Conservation (phyloP, 2,888 invertebrate species). For the Cacoxenus indagator region DNA sequence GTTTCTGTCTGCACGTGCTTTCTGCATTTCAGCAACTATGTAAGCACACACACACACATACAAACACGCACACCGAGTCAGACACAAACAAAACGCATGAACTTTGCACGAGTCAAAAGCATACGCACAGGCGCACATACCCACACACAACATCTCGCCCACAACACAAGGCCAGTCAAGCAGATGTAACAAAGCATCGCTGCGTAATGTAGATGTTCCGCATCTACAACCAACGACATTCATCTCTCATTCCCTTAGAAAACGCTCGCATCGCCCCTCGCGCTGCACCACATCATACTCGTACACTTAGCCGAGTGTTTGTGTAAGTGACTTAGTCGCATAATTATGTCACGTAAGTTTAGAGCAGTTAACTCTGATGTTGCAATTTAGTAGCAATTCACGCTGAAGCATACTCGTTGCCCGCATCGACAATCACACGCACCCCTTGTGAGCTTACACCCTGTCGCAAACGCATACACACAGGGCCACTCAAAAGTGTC, state of each 20-base stretch:
- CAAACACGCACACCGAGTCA: too few relatives aligned
- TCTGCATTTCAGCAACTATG: slow-evolving; percentile 59
- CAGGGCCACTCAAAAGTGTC: slow-evolving; percentile 38
- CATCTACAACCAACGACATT: slow-evolving; percentile 21
- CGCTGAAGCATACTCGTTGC: slow-evolving; percentile 32
- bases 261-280: background rate
- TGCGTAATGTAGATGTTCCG: slow-evolving; percentile 34
- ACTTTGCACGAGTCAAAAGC: slow-evolving; percentile 15
- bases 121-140: background rate
- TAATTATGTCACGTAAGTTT: slow-evolving; percentile 64
- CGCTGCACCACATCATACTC: background rate
- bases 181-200: slow-evolving; percentile 32
- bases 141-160: background rate
- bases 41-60: slow-evolving; percentile 56
- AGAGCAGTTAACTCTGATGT: slow-evolving; percentile 61
- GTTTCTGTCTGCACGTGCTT: slow-evolving; percentile 56
- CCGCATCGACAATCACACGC: background rate
- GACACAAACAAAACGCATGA: slow-evolving; percentile 24
- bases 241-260: slow-evolving; percentile 17
- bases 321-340: slow-evolving; percentile 52
- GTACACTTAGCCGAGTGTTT: slow-evolving; percentile 8
- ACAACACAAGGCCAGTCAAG: background rate
- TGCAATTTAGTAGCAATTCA: slow-evolving; percentile 61
- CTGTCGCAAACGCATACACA: background rate
- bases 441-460: background rate